These are phyloP conservation scores for Solea senegalensis DNA, from an alignment of 2,113 vertebrate species.

Conservation along the genomic window DNA sequence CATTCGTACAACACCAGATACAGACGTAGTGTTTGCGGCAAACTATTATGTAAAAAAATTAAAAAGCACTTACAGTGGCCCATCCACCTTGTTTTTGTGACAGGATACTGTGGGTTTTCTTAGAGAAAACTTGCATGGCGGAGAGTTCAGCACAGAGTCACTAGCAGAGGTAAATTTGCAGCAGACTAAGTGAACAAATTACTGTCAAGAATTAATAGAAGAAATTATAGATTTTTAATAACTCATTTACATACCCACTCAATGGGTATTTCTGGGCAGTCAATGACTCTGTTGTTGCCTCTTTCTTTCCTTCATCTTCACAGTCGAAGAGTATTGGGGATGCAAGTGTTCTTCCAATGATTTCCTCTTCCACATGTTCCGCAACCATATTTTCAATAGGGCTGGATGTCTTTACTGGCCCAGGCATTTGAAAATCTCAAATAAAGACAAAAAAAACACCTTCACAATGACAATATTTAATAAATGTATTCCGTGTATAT, in stretches of 20 bases:
- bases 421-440: constrained; percentile 49
- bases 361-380: neutral
- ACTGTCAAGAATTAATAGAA: neutral
- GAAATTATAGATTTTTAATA: constrained; percentile 17
- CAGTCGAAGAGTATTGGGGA: constrained; percentile 62
- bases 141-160: constrained; percentile 35
- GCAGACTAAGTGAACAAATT: neutral
- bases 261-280: constrained; percentile 16
- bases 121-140: constrained; percentile 40
- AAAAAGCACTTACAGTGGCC: constrained; percentile 8
- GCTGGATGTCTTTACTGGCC: constrained; percentile 75
- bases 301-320: constrained; percentile 46
- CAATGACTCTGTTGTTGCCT: neutral
- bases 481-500: neutral
- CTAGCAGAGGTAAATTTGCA: constrained; percentile 2
- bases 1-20: neutral
- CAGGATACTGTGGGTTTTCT: constrained; percentile 14
- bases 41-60: neutral
- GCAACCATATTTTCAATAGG: constrained; percentile 50
- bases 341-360: constrained; percentile 7
- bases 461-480: neutral
- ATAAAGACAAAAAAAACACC: neutral
- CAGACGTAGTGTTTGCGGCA: neutral
- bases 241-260: constrained; percentile 3
- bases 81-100: constrained; percentile 14